Conservation (phyloP, 2,888 invertebrate species). For the Vandiemenella viatica region DNA sequence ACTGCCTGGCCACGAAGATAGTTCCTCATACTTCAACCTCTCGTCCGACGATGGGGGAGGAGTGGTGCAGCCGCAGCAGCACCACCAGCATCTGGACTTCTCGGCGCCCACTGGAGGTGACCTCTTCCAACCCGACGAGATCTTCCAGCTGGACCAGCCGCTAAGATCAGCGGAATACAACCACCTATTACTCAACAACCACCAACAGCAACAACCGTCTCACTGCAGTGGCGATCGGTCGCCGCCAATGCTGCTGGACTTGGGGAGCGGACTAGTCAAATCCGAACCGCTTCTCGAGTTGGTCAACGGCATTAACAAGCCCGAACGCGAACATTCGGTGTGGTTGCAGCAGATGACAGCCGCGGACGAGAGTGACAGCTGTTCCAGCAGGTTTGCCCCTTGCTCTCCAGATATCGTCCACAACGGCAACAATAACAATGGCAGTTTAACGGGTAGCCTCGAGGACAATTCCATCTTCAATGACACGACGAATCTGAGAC, state of each 20-base stretch:
- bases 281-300: conserved; percentile 5
- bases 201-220: conserved; percentile 27
- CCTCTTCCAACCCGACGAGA: conserved; percentile 61
- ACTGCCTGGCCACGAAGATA: conserved; percentile 8
- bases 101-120: conserved; percentile 41
- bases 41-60: conserved; percentile 28
- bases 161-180: conserved; percentile 24
- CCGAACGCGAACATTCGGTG: conserved; percentile 10
- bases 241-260: conserved; percentile 53
- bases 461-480: too few species aligned
- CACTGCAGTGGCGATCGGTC: conserved; percentile 32
- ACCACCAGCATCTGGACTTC: conserved; percentile 36
- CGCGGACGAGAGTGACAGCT: conserved; percentile 14
- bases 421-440: background rate
- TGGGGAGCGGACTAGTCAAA: conserved; percentile 55
- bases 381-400: conserved; percentile 10
- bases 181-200: conserved; percentile 23
- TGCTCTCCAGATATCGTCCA: conserved; percentile 11
- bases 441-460: too few species aligned
- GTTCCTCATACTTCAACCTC: conserved; percentile 24
- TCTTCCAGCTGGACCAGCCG: conserved; percentile 61
- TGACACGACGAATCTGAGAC: too few species aligned
- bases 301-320: too few species aligned
- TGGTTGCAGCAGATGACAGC: conserved; percentile 6
- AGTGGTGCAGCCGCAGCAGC: conserved; percentile 22